These are phyloP conservation scores for Polyploca ridens DNA, from an alignment of 2,888 invertebrate genomes.

Conservation along the genomic window DNA sequence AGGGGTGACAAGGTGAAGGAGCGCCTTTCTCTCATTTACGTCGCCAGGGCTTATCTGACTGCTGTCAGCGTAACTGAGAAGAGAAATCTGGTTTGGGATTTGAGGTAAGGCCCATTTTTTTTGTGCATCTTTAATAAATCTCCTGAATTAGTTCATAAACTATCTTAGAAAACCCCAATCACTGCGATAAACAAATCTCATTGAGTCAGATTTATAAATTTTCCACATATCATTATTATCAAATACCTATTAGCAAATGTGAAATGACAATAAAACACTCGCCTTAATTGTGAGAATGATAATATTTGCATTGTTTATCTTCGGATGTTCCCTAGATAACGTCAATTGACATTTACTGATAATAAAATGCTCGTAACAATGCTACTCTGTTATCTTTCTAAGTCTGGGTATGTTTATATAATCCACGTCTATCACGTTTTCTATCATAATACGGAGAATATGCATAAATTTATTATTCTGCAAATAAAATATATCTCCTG, in stretches of 20 bases:
- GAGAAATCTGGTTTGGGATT: slow-evolving; percentile 94
- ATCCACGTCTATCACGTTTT: background rate
- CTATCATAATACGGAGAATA: too few relatives aligned
- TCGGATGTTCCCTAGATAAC: background rate
- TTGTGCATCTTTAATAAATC: background rate
- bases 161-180: background rate
- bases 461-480: too few relatives aligned
- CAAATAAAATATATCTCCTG: too few relatives aligned
- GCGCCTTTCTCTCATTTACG: slow-evolving; percentile 90
- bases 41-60: slow-evolving; percentile 90
- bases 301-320: background rate
- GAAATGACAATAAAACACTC: background rate
- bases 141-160: background rate
- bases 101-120: slow-evolving; percentile 69
- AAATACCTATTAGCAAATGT: too few relatives aligned
- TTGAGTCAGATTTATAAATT: background rate
- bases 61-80: slow-evolving; percentile 95
- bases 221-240: too few relatives aligned
- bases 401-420: background rate
- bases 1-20: slow-evolving; percentile 86
- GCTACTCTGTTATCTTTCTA: background rate
- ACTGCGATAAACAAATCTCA: background rate
- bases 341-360: background rate
- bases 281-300: background rate
- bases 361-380: background rate